These are phyloP conservation scores for Lagria hirta DNA, from an alignment of 2,888 invertebrate genomes.

Conservation along the genomic window DNA sequence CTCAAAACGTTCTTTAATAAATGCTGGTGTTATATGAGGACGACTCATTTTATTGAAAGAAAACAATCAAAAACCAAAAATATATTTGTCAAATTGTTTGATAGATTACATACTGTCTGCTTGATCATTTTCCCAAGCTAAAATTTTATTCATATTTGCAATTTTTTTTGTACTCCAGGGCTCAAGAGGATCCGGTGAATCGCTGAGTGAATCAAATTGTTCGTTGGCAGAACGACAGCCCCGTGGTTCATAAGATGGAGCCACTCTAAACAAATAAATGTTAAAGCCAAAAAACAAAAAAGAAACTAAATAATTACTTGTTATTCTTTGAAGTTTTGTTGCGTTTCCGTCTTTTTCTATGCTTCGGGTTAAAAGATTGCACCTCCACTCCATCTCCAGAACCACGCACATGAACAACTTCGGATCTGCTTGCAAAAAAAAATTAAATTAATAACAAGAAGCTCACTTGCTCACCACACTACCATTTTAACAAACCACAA, in stretches of 20 bases:
- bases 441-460: no score
- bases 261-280: constrained; percentile 52
- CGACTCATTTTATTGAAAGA: constrained; percentile 6
- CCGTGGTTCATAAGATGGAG: constrained; percentile 52
- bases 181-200: constrained; percentile 66
- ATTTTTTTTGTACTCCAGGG: constrained; percentile 74
- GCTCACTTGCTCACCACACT: no score
- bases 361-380: constrained; percentile 40
- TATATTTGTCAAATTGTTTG: constrained; percentile 15
- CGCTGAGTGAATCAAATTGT: constrained; percentile 42
- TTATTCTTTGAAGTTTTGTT: constrained; percentile 50
- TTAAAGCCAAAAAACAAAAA: constrained; percentile 3
- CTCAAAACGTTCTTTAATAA: constrained; percentile 40
- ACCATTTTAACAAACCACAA: no score
- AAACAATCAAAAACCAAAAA: constrained; percentile 15
- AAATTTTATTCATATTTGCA: constrained; percentile 70
- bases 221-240: constrained; percentile 53
- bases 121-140: constrained; percentile 63
- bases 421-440: no score
- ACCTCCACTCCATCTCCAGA: constrained; percentile 43
- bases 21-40: constrained; percentile 9
- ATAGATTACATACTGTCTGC: constrained; percentile 55
- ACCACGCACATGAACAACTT: constrained; percentile 42
- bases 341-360: constrained; percentile 45
- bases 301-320: constrained; percentile 40